Percentiles rank a stretch among this genome's conserved stretches.
These are phyloP conservation scores for Agonopterix alstromeriana DNA, from an alignment of 2,888 invertebrate genomes.

Conservation along the genomic window DNA sequence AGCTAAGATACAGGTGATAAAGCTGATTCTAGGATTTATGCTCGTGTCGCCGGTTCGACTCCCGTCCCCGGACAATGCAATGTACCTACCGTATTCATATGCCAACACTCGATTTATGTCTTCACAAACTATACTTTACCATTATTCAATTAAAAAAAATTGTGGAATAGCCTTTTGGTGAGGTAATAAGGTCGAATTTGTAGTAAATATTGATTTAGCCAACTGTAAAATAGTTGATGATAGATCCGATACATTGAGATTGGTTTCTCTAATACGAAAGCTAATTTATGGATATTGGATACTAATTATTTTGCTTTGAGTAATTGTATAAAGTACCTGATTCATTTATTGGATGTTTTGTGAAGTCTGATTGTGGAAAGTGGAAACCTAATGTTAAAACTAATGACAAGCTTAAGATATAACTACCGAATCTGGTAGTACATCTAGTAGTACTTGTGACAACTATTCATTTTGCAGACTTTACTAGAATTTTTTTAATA, in stretches of 20 bases:
- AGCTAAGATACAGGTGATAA: constrained; percentile 45
- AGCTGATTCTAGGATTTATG: constrained; percentile 46
- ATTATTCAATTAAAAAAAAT: constrained; percentile 6
- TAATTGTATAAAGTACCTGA: constrained; percentile 28
- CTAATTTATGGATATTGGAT: constrained; percentile 51
- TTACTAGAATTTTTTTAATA: too few relatives aligned
- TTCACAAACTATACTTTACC: constrained; percentile 21
- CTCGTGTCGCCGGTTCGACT: constrained; percentile 27
- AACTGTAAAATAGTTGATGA: constrained; percentile 3
- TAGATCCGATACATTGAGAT: constrained; percentile 43
- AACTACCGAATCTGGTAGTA: too few relatives aligned
- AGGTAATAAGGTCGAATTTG: constrained; percentile 13
- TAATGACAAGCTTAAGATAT: too few relatives aligned
- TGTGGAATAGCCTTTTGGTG: constrained; percentile 8
- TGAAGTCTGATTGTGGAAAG: too few relatives aligned
- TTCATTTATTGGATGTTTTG: too few relatives aligned
- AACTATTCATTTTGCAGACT: too few relatives aligned
- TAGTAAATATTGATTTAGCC: neutral
- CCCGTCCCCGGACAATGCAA: constrained; percentile 43
- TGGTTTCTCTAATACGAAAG: constrained; percentile 37
- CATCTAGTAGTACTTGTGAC: too few relatives aligned
- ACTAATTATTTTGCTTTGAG: constrained; percentile 61
- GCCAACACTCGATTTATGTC: constrained; percentile 61
- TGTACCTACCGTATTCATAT: constrained; percentile 62
- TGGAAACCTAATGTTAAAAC: too few relatives aligned